These are phyloP conservation scores for Paracyclopina nana DNA, from an alignment of 1,140 invertebrate genomes.

Conservation along the genomic window DNA sequence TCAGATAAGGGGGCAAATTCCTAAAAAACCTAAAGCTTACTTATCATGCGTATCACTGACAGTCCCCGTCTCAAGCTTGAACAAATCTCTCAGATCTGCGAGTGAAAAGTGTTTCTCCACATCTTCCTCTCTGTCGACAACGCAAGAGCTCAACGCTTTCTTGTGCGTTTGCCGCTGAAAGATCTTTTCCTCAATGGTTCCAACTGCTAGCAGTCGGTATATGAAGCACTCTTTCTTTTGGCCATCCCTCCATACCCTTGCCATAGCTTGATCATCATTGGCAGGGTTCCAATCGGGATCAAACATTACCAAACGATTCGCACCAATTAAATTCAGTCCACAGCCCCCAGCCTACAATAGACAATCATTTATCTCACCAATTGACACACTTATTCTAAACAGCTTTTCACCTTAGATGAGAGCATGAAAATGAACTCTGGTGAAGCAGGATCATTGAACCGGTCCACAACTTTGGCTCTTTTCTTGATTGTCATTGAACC, in stretches of 20 bases:
- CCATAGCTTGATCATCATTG: slow-evolving; percentile 99
- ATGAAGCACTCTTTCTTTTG: slow-evolving; percentile 97
- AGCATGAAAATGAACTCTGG: slow-evolving; percentile 87
- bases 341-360: slow-evolving; percentile 96
- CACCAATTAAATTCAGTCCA: slow-evolving; percentile 76
- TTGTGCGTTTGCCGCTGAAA: slow-evolving; percentile 97
- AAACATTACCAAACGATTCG: slow-evolving; percentile 91
- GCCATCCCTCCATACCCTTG: slow-evolving; percentile 95
- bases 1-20: no score
- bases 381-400: no score
- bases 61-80: slow-evolving; percentile 65
- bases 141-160: slow-evolving; percentile 89
- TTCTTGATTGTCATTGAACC: slow-evolving; percentile 97
- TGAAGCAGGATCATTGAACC: slow-evolving; percentile 72
- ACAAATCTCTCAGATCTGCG: slow-evolving; percentile 78
- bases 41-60: slow-evolving; percentile 87
- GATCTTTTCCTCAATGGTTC: slow-evolving; percentile 98
- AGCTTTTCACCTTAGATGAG: slow-evolving; percentile 95
- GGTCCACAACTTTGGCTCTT: slow-evolving; percentile 82
- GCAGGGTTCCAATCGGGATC: slow-evolving; percentile 99
- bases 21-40: slow-evolving; percentile 30
- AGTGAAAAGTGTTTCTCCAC: slow-evolving; percentile 83
- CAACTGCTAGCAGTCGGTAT: slow-evolving; percentile 70
- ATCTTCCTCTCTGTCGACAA: slow-evolving; percentile 95
- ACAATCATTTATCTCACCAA: no score